Conservation (phyloP, 2,888 invertebrate species). For the Athripsodes cinereus region DNA sequence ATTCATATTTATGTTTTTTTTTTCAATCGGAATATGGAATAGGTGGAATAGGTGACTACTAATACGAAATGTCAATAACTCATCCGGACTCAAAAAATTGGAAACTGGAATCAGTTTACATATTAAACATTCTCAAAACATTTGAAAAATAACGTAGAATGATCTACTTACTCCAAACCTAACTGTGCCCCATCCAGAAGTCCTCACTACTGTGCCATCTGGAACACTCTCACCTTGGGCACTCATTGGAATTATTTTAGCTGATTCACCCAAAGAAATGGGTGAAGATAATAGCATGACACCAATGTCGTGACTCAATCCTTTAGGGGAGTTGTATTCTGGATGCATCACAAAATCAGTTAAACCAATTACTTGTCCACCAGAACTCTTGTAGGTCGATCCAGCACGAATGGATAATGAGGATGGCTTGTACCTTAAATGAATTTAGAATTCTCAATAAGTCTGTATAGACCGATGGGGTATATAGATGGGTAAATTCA, state of each 20-base stretch:
- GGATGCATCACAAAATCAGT: slow-evolving; percentile 35
- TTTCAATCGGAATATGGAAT: no score
- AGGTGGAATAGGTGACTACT: no score
- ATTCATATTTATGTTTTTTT: no score
- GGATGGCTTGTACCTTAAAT: background rate
- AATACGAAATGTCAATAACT: no score
- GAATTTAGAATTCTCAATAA: no score
- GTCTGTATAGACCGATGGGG: no score
- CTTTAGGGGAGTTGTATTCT: slow-evolving; percentile 32
- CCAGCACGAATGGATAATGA: slow-evolving; percentile 22
- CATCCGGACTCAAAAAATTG: no score
- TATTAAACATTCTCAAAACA: no score
- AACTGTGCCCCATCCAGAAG: slow-evolving; percentile 40
- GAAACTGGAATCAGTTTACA: no score
- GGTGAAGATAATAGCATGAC: slow-evolving; percentile 33
- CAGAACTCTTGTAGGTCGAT: slow-evolving; percentile 34
- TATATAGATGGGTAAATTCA: no score
- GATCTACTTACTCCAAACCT: no score
- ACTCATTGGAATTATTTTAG: slow-evolving; percentile 35
- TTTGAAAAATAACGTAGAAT: no score
- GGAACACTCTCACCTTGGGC: slow-evolving; percentile 31
- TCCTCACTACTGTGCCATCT: slow-evolving; percentile 37
- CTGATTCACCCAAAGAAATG: slow-evolving; percentile 21
- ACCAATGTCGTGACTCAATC: slow-evolving; percentile 41
- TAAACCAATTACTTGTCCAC: slow-evolving; percentile 37